Conservation (phyloP, 92 coral and sea anemone genomes). For the Blastomussa wellsi region DNA sequence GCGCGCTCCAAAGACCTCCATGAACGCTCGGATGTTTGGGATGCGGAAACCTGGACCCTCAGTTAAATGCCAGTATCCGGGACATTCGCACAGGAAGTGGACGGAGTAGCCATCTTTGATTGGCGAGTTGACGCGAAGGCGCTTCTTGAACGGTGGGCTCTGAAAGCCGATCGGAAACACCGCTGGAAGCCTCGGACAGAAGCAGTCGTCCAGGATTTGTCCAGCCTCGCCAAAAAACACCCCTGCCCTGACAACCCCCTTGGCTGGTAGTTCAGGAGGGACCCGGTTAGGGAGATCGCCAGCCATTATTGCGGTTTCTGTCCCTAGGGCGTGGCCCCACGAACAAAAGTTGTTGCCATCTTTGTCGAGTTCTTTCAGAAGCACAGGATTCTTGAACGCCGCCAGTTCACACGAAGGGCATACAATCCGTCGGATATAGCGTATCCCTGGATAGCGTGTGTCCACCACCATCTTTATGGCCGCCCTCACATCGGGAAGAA, state of each 20-base stretch:
- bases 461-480: conserved; percentile 70
- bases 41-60: conserved; percentile 83
- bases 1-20: conserved; percentile 72
- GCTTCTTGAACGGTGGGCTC: conserved; percentile 65
- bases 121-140: conserved; percentile 66
- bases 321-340: conserved; percentile 75
- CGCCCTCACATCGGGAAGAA: conserved; percentile 69
- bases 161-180: conserved; percentile 84
- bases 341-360: conserved; percentile 56
- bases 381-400: conserved; percentile 52
- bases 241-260: conserved; percentile 47
- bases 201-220: conserved; percentile 58
- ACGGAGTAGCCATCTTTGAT: conserved; percentile 82
- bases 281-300: conserved; percentile 44
- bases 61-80: conserved; percentile 85
- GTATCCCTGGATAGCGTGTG: conserved; percentile 80
- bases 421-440: conserved; percentile 55
- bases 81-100: conserved; percentile 89
- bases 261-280: conserved; percentile 15
- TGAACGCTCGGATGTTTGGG: conserved; percentile 58
- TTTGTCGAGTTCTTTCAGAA: conserved; percentile 37
- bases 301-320: conserved; percentile 55
- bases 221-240: conserved; percentile 44
- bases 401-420: conserved; percentile 72
- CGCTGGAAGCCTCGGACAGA: conserved; percentile 76